Percentiles rank a stretch among this genome's conserved stretches.
Evolutionary conservation across 2,888 invertebrate species (phyloP).

Genomic region (Lasioglossum malachurum): DNA sequence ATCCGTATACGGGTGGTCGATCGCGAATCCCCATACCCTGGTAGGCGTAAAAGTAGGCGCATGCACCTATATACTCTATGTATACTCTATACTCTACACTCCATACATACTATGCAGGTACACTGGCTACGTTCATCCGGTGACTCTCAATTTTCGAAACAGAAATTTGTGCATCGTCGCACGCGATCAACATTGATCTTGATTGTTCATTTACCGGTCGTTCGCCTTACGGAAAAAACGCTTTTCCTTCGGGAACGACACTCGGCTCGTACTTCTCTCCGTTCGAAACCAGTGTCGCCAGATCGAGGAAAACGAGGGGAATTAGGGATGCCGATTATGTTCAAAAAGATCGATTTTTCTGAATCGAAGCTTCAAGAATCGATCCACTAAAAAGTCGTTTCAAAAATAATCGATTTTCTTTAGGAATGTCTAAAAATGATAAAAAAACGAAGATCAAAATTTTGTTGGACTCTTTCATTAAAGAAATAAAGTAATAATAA

Average conservation of each 20-base stretch:
- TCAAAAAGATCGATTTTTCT: too few species aligned
- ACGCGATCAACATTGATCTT: not conserved
- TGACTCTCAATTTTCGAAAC: slow-evolving; percentile 43
- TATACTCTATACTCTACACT: not conserved
- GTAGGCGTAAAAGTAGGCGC: slow-evolving; percentile 46
- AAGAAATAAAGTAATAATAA: too few species aligned
- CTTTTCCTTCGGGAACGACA: not conserved
- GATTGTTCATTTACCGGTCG: not conserved
- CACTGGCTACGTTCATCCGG: slow-evolving; percentile 38
- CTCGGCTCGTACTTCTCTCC: fast-evolving
- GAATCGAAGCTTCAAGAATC: too few species aligned
- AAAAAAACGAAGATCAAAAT: too few species aligned
- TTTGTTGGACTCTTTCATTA: too few species aligned
- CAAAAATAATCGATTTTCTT: too few species aligned
- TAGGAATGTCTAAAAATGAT: too few species aligned
- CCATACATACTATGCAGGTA: not conserved
- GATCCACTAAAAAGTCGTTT: too few species aligned
- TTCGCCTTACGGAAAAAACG: not conserved
- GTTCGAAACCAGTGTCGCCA: too few species aligned
- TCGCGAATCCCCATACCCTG: slow-evolving; percentile 46
- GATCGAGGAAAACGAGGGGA: too few species aligned
- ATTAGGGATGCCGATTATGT: too few species aligned
- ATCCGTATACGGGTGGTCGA: slow-evolving; percentile 66
- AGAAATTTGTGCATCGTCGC: not conserved
- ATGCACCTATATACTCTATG: not conserved